Evolutionary conservation across 2,113 vertebrate species (phyloP), one percentile per base, ranked within the genome.

Genomic region (Grallaria varia): DNA sequence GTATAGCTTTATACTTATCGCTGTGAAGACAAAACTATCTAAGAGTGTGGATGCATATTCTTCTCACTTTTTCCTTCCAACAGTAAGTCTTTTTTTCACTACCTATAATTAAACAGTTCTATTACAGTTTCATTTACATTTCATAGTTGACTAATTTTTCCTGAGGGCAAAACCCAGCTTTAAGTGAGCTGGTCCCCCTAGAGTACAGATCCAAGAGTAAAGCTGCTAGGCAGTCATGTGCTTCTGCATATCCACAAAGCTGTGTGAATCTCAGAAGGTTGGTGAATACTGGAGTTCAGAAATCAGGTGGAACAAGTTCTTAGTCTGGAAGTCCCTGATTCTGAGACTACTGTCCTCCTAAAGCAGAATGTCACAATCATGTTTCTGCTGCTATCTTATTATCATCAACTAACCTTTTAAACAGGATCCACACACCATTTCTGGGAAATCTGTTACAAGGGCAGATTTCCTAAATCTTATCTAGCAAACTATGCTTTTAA

Each of bases 51-150:
- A n/a, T 55, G 12, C 9, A 9, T 71, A 68, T 15, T 84, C 24
- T 81, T 66, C 39, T 22, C 20, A 67, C 16, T 44, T 94, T 78
- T 80, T 87, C 33, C 60, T 78, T 77, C 47, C 33, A 84, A 35
- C 23, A 72, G 27, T 25, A 74, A 17, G 6, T n/a, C 18, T 40
- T 18, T 81, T 59, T 80, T 58, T 39, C 35, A 44, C 42, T 68
- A 24, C 47, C 35, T 84, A 18, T 59, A 89, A 94, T 72, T 84
- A 40, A 37, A 50, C 27, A 30, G 50, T 93, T 67, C 35, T 82
- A 31, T 91, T 87, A 75, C n/a, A 66, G 12, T 72, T 93, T 91
- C 44, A 75, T 89, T 94, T 91, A 56, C 55, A 35, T 91, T 89
- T 89, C 84, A 84, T 35, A 68, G 58, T 19, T 82, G n/a, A 81